Base-by-base conservation (phyloP, 2,888 invertebrate genomes). In the Pilophorus perplexus region DNA sequence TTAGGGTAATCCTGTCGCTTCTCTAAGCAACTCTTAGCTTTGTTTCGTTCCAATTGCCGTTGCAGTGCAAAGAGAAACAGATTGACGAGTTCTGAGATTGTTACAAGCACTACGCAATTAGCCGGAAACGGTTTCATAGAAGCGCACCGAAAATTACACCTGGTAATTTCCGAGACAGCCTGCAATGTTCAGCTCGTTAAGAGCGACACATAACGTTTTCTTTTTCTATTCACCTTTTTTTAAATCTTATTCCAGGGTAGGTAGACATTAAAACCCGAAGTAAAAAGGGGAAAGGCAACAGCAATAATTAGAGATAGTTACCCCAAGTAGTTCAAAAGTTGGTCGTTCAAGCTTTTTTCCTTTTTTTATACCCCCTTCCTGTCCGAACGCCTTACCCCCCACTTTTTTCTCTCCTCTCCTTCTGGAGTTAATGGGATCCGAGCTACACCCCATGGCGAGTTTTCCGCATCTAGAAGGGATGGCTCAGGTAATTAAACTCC, bases 401-500 rank as follows among this genome's bases (percentile, higher is more conserved):
- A n/a, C n/a, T n/a, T n/a, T n/a, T n/a, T n/a, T n/a, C 12, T 44
- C 23, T 44, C 23, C 23, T 20, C 22, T 1, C 18, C 2, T 44
- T 20, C 22, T n/a, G n/a, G 23, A 25, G 50, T 50, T 50, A 50
- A 50, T 50, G 50, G 50, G 50, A 50, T 50, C 50, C 25, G 12
- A 25, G 25, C 50, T 50, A 8, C 25, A 5, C 22, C 18, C 44
- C 27, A 23, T 25, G 50, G 50, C 50, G 16, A 50, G 50, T 50
- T 25, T 27, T 50, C 16, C 50, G 50, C 50, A 25, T 27, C 50
- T 8, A 27, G 50, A 50, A 50, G 50, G 27, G 50, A 23, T 8
- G 50, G 23, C 27, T 14, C 50, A 27, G 50, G 50, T 50, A 50
- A 50, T 50, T 50, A 50, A 50, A 50, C 25, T 50, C 50, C 3